Base-by-base conservation (phyloP, 2,888 invertebrate genomes). In the Spilosoma lubricipeda region DNA sequence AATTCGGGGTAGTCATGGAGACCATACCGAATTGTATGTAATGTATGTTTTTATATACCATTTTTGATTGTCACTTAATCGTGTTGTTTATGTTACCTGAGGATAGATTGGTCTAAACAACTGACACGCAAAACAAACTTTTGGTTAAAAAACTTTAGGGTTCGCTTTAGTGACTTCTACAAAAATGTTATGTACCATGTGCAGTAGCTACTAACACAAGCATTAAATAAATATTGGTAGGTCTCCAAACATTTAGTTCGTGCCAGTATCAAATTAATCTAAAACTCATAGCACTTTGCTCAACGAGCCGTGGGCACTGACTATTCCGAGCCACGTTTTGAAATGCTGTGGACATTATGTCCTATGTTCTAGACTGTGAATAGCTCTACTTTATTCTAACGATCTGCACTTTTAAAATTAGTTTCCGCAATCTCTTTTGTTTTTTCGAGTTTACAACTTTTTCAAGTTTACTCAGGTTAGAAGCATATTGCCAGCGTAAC, bases 201-300 rank as follows among this genome's bases (percentile, higher is more conserved):
- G 30, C 27, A 67, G 48, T 33, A 67, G 33, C 27, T 27, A 15
- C 27, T 15, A 15, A 27, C 27, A 27, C 27, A 27, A 30, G 18
- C 63, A 30, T 30, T 30, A 27, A 30, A 33, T 11, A 67, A 9
- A 48, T 33, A 48, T 67, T 48, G 48, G 48, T 48, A 7, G 48
- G 45, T 30, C 30, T 67, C 67, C 67, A 48, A 67, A 67, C 33
- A 67, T 67, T 67, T 48, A 33, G n/a, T 67, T 67, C 36, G 33
- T 36, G 69, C 56, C 52, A n/a, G 56, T 56, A 69, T 39, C 69
- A 69, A 69, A 59, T 56, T 56, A 56, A 56, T 56, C 36, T 56
- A 39, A 33, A 69, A 33, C 68, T 69, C 56, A 69, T 36, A 56
- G 36, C 39, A 69, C 69, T 69, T 69, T 69, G 56, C 9, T 52